Evolutionary conservation across 2,113 vertebrate species (phyloP).

Genomic region (Taxidea taxus): DNA sequence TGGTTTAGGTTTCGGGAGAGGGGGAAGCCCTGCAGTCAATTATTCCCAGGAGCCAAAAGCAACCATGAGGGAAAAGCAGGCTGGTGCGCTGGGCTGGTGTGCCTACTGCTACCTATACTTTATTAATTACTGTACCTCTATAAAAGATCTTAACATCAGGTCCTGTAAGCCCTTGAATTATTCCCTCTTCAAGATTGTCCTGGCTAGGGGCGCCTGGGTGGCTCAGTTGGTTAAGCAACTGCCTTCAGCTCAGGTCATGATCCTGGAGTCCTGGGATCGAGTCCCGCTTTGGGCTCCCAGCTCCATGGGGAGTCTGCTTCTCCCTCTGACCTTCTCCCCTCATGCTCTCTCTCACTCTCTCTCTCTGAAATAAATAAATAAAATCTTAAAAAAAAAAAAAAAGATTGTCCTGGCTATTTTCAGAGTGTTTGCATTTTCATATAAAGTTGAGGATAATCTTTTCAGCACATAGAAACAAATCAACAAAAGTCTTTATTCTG

Average conservation of each 20-base stretch:
- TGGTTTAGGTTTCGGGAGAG: not conserved
- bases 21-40: not conserved
- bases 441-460: not conserved
- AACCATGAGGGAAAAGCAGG: rapidly evolving
- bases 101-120: rapidly evolving
- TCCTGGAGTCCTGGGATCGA: too few relatives aligned
- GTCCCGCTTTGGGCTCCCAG: too few relatives aligned
- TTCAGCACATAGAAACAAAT: not conserved
- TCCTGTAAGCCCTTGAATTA: not conserved
- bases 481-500: not conserved
- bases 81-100: rapidly evolving
- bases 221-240: too few relatives aligned
- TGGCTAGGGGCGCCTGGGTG: too few relatives aligned
- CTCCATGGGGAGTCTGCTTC: too few relatives aligned
- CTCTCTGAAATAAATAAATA: too few relatives aligned
- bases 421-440: not conserved
- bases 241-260: too few relatives aligned
- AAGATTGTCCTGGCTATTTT: not conserved
- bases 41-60: not conserved
- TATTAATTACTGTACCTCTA: not conserved
- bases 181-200: not conserved
- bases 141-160: not conserved
- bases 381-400: too few relatives aligned
- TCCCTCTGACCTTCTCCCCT: too few relatives aligned
- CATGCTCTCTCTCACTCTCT: too few relatives aligned